A percentile compares a stretch with the other conserved stretches of the same genome.
Evolutionary conservation across 2,113 vertebrate genomes (phyloP).

Genomic region (Cisticola juncidis): DNA sequence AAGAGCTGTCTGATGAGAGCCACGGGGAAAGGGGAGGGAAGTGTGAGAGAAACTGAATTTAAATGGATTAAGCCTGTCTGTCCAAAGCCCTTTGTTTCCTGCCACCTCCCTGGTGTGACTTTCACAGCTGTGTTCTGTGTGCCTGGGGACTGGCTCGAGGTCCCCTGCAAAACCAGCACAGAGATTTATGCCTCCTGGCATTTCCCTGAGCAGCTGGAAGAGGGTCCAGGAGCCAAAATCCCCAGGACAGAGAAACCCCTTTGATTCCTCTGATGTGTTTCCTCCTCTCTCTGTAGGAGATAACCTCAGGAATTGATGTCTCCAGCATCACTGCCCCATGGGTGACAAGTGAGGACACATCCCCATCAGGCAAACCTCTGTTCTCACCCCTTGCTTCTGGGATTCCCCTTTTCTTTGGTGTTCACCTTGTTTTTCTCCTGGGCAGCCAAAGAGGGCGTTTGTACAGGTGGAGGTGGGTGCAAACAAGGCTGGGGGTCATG

Average conservation of each 20-base stretch:
- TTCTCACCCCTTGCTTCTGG: background rate
- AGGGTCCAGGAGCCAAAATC: background rate
- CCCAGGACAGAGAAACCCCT: background rate
- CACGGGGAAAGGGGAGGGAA: background rate
- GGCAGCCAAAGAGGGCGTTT: background rate
- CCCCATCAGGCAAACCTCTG: background rate
- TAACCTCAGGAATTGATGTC: background rate
- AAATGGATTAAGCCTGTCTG: slow-evolving; percentile 36
- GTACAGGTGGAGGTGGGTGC: background rate
- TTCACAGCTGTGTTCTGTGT: slow-evolving; percentile 14
- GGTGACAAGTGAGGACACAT: background rate
- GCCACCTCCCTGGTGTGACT: slow-evolving; percentile 43
- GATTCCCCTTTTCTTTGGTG: background rate
- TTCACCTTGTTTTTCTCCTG: background rate
- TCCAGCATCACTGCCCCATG: background rate
- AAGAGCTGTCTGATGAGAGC: background rate
- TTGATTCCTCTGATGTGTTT: background rate
- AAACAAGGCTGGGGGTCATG: background rate
- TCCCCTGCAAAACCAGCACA: background rate
- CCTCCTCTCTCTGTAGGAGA: background rate
- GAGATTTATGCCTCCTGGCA: background rate
- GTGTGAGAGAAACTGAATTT: slow-evolving; percentile 20
- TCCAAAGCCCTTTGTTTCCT: slow-evolving; percentile 39
- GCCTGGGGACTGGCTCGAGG: background rate
- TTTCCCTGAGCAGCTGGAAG: background rate